Evolutionary conservation across 1,140 invertebrate genomes (phyloP).

Genomic region (Sinonovacula constricta): DNA sequence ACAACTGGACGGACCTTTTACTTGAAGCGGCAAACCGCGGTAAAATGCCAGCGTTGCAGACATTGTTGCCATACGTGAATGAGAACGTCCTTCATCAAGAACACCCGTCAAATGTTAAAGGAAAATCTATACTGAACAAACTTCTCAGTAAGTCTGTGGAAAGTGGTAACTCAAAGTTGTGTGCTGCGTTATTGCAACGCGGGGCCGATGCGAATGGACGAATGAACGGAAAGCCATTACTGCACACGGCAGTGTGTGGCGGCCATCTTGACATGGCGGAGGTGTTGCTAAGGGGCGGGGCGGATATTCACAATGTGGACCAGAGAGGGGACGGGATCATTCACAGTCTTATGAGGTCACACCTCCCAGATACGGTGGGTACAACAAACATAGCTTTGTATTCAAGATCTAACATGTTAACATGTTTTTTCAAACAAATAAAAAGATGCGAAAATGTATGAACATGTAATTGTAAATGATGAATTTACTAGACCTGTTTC

Average conservation of each 20-base stretch:
- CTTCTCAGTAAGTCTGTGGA: not conserved
- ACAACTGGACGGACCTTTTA: not conserved
- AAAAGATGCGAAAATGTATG: too few relatives aligned
- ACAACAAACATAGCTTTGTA: too few relatives aligned
- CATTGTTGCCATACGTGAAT: not conserved
- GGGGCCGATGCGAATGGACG: not conserved
- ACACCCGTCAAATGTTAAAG: not conserved
- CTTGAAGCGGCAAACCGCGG: not conserved
- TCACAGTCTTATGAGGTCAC: not conserved
- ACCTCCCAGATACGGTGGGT: not conserved
- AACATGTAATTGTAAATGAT: too few relatives aligned
- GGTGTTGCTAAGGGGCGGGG: not conserved
- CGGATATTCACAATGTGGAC: not conserved
- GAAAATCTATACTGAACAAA: not conserved
- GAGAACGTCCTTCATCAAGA: not conserved
- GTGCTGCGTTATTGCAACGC: not conserved
- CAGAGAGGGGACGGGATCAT: not conserved
- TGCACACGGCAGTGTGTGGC: not conserved
- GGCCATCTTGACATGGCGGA: not conserved
- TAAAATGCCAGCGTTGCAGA: not conserved
- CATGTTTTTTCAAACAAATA: too few relatives aligned
- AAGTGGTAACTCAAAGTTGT: not conserved
- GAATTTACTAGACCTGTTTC: too few relatives aligned
- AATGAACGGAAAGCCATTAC: not conserved
- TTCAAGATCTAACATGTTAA: too few relatives aligned